Evolutionary conservation across 2,888 invertebrate genomes (phyloP), one percentile per base, ranked within the genome.

Genomic region (Drosophila aldrichi): DNA sequence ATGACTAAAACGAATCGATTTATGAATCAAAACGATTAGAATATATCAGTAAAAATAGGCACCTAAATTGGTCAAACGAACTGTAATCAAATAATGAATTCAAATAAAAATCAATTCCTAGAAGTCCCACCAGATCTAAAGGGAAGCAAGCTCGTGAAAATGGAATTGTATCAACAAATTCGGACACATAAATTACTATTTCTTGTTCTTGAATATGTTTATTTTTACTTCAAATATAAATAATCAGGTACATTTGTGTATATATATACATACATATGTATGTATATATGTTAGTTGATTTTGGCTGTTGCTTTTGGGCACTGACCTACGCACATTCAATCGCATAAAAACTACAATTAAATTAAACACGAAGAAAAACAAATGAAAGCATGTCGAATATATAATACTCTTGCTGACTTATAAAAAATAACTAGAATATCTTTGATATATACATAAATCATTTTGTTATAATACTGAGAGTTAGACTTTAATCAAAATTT

Each of bases 311-410:
- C n/a, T 34, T 70, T 74, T 74, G 66, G 63, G 20, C 57, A 74
- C 79, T 79, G 77, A 79, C 79, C 77, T 79, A 79, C 66, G 65
- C 58, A 62, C 29, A 54, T 43, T 38, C 41, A 34, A 59, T 46
- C 44, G n/a, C 18, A 18, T 29, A 34, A 70, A 49, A 70, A 49
- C 63, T 43, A 55, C 61, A 55, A 51, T 22, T 34, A 32, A 25
- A 60, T 56, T 18, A 29, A 25, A 29, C 8, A 16, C 5, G n/a
- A n/a, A 6, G 32, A 38, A 48, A 29, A 40, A 12, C 36, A 0
- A 3, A 18, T 22, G 10, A 10, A 18, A 18, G 7, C n/a, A 18
- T 18, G 18, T 4, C 29, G 25, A 55, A 18, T 5, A 9, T 7
- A 12, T 14, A 12, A 54, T 54, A 38, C 52, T 10, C 52, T 52